Percentiles rank a stretch among this genome's conserved stretches.
Conservation (phyloP, 2,888 invertebrate genomes). For the Eupithecia dodoneata region DNA sequence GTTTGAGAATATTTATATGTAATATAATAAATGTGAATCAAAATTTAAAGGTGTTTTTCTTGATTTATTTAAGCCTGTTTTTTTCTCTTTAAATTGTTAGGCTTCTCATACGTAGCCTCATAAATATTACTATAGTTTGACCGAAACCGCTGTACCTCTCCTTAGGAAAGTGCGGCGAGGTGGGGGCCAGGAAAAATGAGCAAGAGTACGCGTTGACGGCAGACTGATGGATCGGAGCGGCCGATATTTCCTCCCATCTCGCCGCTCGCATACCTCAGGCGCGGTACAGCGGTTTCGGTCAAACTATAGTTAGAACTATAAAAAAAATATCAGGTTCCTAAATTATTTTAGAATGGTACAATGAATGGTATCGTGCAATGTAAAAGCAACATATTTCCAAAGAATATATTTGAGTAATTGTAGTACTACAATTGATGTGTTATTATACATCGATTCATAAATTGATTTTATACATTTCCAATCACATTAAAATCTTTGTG, state of each 20-base stretch:
- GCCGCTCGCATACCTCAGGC: too few species aligned
- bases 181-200: too few species aligned
- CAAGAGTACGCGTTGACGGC: too few species aligned
- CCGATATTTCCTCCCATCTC: too few species aligned
- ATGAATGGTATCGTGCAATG: conserved; percentile 30
- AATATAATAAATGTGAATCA: conserved; percentile 62
- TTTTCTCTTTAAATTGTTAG: neutral
- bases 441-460: conserved; percentile 65
- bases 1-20: conserved; percentile 62
- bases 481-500: conserved; percentile 50
- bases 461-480: conserved; percentile 63
- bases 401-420: conserved; percentile 73
- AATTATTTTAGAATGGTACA: neutral
- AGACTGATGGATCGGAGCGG: too few species aligned
- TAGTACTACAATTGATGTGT: conserved; percentile 63
- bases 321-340: neutral
- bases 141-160: too few species aligned
- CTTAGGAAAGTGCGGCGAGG: too few species aligned
- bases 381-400: conserved; percentile 54
- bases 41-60: conserved; percentile 35
- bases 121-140: neutral
- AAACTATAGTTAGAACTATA: too few species aligned
- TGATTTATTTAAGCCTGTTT: neutral
- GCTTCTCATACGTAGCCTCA: neutral
- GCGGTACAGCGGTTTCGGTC: too few species aligned